Evolutionary conservation across 2,113 vertebrate species (phyloP).

Genomic region (Muntiacus muntjak): DNA sequence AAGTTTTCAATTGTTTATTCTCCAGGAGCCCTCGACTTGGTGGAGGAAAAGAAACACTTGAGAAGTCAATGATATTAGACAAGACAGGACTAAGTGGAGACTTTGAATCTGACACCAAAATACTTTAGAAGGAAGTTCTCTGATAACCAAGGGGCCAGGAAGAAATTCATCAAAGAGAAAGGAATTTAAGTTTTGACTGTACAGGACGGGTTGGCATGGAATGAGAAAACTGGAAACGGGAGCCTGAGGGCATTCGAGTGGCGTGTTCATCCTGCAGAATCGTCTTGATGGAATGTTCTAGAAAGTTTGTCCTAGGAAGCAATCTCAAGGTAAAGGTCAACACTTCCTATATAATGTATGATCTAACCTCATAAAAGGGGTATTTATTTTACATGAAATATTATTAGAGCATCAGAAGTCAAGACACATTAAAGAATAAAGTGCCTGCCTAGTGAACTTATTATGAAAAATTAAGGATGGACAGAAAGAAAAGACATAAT

Average conservation of each 20-base stretch:
- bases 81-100: neutral
- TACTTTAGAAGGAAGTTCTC: neutral
- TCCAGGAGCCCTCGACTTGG: neutral
- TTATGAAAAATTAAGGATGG: neutral
- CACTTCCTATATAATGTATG: neutral
- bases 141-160: neutral
- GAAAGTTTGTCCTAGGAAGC: neutral
- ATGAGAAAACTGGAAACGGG: neutral
- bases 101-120: neutral
- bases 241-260: neutral
- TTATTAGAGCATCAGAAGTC: neutral
- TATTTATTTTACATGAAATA: slow-evolving; percentile 6
- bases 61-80: neutral
- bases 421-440: neutral
- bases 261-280: neutral
- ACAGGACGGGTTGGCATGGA: neutral
- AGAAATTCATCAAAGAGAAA: neutral
- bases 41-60: neutral
- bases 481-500: neutral
- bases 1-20: neutral
- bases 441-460: neutral
- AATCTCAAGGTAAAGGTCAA: neutral
- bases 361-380: neutral
- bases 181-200: neutral
- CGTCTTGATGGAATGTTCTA: neutral